Percentiles rank a stretch among this genome's conserved stretches.
Conservation (phyloP, 2,113 vertebrate genomes). For the Junco hyemalis region DNA sequence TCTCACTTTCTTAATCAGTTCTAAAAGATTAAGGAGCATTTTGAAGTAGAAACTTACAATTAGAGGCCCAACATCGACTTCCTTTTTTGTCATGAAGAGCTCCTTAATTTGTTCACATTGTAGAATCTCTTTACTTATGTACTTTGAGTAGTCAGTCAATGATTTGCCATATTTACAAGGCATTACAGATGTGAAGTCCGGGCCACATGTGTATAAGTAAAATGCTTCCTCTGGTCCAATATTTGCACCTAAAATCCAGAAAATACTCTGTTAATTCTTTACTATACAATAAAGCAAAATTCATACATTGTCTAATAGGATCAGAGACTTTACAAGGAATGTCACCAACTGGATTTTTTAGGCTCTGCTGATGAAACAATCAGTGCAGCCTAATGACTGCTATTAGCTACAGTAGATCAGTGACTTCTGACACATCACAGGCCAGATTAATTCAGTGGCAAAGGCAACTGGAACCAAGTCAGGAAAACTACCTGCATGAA, state of each 20-base stretch:
- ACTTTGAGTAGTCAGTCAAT: conserved; percentile 81
- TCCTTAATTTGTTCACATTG: conserved; percentile 86
- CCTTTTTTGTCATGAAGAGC: conserved; percentile 86
- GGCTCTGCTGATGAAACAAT: neutral
- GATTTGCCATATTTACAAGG: conserved; percentile 93
- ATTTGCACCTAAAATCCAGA: conserved; percentile 80
- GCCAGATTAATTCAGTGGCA: neutral
- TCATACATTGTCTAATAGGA: neutral
- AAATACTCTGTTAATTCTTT: neutral
- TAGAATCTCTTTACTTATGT: conserved; percentile 88
- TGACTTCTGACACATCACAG: neutral
- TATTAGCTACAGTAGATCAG: neutral
- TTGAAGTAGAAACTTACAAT: conserved; percentile 80
- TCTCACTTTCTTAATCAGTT: neutral
- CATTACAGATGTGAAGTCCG: conserved; percentile 92
- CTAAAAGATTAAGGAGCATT: neutral
- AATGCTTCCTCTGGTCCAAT: conserved; percentile 91
- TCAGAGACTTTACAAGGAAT: neutral
- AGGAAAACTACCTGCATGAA: neutral
- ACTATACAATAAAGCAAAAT: neutral
- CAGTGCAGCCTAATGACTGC: neutral
- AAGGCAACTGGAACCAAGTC: neutral
- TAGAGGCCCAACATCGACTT: conserved; percentile 84
- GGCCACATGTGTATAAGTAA: conserved; percentile 89
- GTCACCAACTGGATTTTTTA: neutral